phyloP scores from a whole-genome alignment of 2,888 invertebrate species.

The Drosophila tripunctata region DNA sequence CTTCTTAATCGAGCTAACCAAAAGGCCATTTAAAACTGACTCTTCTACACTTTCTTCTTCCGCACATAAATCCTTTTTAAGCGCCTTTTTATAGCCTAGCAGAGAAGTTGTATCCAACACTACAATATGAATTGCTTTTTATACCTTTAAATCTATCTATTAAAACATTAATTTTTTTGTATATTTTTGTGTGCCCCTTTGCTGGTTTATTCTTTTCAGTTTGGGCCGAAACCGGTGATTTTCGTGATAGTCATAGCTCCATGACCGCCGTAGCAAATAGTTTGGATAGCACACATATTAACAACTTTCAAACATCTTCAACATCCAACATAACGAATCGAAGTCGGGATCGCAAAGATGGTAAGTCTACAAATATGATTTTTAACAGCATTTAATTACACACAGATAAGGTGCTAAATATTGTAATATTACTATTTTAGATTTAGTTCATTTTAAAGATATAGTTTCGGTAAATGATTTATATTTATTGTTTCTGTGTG shows the following conservation, averaged over 20 bases:
- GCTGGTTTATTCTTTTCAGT: slow-evolving; percentile 87
- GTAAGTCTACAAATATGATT: slow-evolving; percentile 84
- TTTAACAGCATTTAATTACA: too few species aligned
- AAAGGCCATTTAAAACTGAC: slow-evolving; percentile 67
- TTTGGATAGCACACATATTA: slow-evolving; percentile 87
- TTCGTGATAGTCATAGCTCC: slow-evolving; percentile 91
- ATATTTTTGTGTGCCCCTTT: slow-evolving; percentile 61
- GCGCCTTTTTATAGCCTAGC: slow-evolving; percentile 75
- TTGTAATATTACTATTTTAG: too few species aligned
- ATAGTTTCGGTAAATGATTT: too few species aligned
- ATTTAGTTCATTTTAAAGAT: too few species aligned
- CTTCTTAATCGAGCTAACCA: slow-evolving; percentile 72
- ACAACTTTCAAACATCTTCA: slow-evolving; percentile 88
- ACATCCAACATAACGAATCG: slow-evolving; percentile 88
- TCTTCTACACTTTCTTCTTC: slow-evolving; percentile 16
- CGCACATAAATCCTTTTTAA: slow-evolving; percentile 83
- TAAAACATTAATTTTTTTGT: slow-evolving; percentile 81
- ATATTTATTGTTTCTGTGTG: too few species aligned
- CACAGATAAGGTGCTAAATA: too few species aligned
- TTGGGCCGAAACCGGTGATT: slow-evolving; percentile 95
- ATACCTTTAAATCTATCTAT: slow-evolving; percentile 49
- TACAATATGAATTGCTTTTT: slow-evolving; percentile 7
- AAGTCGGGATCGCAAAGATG: slow-evolving; percentile 86
- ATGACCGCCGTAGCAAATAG: slow-evolving; percentile 87
- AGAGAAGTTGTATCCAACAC: background rate